A percentile compares a stretch with the other conserved stretches of the same genome.
phyloP scores from a whole-genome alignment of 2,113 vertebrate genomes.

The Coryphaenoides rupestris region DNA sequence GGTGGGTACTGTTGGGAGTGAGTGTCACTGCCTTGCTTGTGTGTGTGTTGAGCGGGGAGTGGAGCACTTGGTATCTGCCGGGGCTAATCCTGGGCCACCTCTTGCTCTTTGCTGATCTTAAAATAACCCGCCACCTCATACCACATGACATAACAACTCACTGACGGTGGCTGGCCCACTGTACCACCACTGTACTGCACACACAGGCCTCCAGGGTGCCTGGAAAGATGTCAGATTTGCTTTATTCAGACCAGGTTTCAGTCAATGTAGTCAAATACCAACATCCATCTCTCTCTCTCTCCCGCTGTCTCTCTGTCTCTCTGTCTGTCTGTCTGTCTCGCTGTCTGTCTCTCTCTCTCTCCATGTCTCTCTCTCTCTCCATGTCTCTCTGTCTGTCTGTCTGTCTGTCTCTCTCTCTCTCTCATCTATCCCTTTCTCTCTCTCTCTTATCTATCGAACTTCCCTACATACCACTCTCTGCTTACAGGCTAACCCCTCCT shows the following conservation, averaged over 20 bases:
- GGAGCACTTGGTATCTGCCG: conserved; percentile 49
- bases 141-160: neutral
- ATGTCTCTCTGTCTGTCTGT: neutral
- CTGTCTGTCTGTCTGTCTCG: neutral
- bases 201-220: neutral
- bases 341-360: neutral
- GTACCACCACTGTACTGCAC: neutral
- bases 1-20: neutral
- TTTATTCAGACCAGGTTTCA: too few relatives aligned
- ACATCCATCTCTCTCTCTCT: neutral
- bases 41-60: conserved; percentile 36
- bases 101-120: conserved; percentile 54
- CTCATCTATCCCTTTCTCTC: neutral
- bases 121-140: conserved; percentile 45
- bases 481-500: too few relatives aligned
- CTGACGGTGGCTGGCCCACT: conserved; percentile 24
- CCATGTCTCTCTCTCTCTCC: neutral
- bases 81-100: conserved; percentile 56
- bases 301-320: too few relatives aligned
- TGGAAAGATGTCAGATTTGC: too few relatives aligned
- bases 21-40: neutral
- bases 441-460: too few relatives aligned
- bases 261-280: neutral
- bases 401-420: neutral
- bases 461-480: too few relatives aligned